These are phyloP conservation scores for Oasisia sp. DNA, from an alignment of 2,888 invertebrate species.

Conservation along the genomic window DNA sequence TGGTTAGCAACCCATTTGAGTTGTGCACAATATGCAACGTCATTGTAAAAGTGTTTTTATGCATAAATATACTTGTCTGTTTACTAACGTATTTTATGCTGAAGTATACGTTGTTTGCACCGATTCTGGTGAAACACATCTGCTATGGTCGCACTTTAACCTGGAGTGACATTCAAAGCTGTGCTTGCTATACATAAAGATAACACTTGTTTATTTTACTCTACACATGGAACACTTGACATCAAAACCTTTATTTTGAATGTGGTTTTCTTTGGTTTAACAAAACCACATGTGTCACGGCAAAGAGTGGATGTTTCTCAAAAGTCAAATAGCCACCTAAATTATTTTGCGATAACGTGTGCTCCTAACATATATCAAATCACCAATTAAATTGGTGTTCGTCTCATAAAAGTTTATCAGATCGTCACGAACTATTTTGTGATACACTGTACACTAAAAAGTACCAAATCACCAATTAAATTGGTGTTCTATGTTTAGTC, in stretches of 20 bases:
- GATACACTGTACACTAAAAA: background rate
- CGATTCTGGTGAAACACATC: background rate
- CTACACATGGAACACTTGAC: background rate
- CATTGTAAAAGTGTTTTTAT: background rate
- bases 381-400: background rate
- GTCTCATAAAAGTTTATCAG: background rate
- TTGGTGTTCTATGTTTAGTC: background rate
- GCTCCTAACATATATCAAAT: background rate
- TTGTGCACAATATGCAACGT: background rate
- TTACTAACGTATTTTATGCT: background rate
- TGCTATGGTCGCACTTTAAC: background rate
- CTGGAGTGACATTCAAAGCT: background rate
- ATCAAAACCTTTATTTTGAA: background rate
- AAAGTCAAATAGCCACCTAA: background rate
- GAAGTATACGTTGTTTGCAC: background rate
- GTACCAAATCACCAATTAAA: background rate
- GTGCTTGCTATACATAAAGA: background rate
- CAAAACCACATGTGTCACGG: background rate
- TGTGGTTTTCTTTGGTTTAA: background rate
- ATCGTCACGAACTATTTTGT: background rate
- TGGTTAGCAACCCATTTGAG: background rate
- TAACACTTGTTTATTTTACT: background rate
- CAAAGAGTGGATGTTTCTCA: background rate
- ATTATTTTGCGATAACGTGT: background rate
- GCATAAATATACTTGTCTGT: background rate